Evolutionary conservation across 35 echinoderm and acorn worm genomes (phyloP), one percentile per base, ranked within the genome.

Genomic region (Apostichopus californicus): DNA sequence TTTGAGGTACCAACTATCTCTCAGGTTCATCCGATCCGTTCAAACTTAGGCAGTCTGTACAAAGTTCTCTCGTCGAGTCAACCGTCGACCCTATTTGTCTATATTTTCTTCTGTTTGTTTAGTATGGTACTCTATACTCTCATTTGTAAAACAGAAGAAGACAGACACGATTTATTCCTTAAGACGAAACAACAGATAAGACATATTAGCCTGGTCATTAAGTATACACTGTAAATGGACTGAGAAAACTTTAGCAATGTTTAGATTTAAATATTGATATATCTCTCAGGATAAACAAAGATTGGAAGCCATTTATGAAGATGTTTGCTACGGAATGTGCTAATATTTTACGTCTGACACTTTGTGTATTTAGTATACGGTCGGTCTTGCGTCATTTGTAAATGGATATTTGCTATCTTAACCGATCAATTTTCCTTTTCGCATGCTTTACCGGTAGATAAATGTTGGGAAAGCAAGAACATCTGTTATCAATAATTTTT

Each of bases 311-410:
- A 22, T 75, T 18, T 22, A 75, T 75, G 17, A 18, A 22, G 17
- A n/a, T 75, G 6, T 75, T 75, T 75, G 17, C 11, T 18, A 18
- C n/a, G 71, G 71, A 75, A 75, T 75, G 71, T 22, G 17, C 71
- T 75, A 75, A 75, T 75, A 18, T 75, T 13, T 75, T 75, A 75
- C n/a, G 4, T 75, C n/a, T 75, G 71, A 75, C 71, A 75, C 71
- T 75, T 22, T 75, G 71, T 75, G 71, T 75, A 75, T 75, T 75
- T 22, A 75, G 17, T 22, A 20, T 22, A 20, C 71, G 34, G 34
- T 46, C 17, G 17, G 71, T 75, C 71, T 18, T 75, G 71, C 71
- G 14, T 75, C 71, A 75, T 75, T 75, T 75, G 17, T 18, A 75
- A 75, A 75, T 75, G 71, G n/a, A 75, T 22, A 22, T 75, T 22